Evolutionary conservation across 2,797 vertebrate genomes (phyloP), one percentile per base, ranked within the genome.

Genomic region (Hybognathus amarus): DNA sequence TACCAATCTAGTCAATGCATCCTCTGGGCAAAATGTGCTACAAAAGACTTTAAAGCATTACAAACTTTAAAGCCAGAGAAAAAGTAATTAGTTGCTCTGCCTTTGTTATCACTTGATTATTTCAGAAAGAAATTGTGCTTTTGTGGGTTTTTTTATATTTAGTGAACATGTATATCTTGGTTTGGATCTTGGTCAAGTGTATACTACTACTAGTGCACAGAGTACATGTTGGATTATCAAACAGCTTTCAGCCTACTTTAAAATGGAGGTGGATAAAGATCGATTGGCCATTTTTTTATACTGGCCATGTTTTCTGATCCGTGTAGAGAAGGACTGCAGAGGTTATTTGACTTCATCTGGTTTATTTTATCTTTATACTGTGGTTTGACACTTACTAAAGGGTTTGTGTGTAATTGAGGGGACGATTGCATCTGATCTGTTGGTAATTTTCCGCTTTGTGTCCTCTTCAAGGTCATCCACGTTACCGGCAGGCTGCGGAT

Each of bases 401-500:
- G 52, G 56, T 76, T 38, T 42, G 15, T 6, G 6, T 61, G 54
- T 42, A 61, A 76, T 59, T 76, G 33, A 40, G 36, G 36, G n/a
- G 33, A 24, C 20, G n/a, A 40, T 24, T 61, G 36, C 52, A 40
- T 76, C n/a, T 61, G 54, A 76, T 42, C 52, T 75, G 45, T 61
- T 45, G 7, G 20, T 45, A n/a, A 77, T 75, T 77, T 27, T 75
- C n/a, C 10, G 22, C n/a, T 71, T 64, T 74, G 67, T 79, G 77
- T 67, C 42, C 61, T 88, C 84, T 69, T 77, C 12, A 70, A 99
- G 98, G 98, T 99, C 93, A 99, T 99, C 92, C 98, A 99, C 88
- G 89, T 99, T 90, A 99, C 98, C 17, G 98, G 98, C 85, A 95
- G 98, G 76, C 96, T 99, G 87, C 96, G 98, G 87, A 97, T 99